phyloP scores from a whole-genome alignment of 2,113 vertebrate species.

The Morone saxatilis region DNA sequence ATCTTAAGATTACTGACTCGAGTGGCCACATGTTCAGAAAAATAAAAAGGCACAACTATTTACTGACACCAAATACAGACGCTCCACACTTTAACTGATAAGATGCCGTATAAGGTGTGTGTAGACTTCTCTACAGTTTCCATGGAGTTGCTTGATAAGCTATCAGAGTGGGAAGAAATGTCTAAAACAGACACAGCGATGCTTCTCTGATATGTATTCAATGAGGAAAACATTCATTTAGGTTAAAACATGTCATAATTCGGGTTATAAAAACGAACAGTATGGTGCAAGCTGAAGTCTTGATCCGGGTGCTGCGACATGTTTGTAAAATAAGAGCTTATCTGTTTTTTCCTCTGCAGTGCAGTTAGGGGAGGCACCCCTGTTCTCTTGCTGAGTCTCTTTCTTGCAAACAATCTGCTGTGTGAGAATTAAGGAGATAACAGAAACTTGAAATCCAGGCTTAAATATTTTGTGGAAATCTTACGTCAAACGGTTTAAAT shows the following conservation, averaged over 20 bases:
- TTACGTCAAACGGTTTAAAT: not conserved
- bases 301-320: not conserved
- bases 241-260: not conserved
- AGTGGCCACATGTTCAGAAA: not conserved
- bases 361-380: not conserved
- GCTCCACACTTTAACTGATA: not conserved
- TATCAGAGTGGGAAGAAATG: not conserved
- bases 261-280: too few relatives aligned
- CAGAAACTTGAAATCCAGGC: not conserved
- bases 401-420: too few relatives aligned
- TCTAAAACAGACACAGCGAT: too few relatives aligned
- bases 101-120: not conserved
- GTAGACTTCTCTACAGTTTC: not conserved
- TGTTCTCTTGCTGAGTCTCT: not conserved
- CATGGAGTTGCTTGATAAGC: too few relatives aligned
- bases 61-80: not conserved
- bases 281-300: not conserved
- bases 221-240: not conserved
- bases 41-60: not conserved
- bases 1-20: not conserved
- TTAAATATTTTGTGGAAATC: not conserved
- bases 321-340: not conserved
- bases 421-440: not conserved
- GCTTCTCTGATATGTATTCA: not conserved
- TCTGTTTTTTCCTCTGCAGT: not conserved